Conservation (phyloP, 2,888 invertebrate genomes). For the Amorpha juglandis region DNA sequence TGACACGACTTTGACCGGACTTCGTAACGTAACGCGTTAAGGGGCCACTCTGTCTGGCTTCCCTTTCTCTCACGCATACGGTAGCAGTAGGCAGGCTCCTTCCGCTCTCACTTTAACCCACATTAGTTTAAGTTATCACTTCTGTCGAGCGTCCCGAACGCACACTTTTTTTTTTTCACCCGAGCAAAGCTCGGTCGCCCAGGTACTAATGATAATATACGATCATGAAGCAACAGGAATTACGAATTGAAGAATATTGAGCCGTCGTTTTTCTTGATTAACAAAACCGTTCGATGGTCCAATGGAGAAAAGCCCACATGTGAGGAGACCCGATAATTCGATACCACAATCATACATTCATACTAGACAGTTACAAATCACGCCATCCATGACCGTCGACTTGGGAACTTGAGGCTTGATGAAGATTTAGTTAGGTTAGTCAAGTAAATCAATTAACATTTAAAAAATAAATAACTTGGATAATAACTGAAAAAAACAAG, state of each 20-base stretch:
- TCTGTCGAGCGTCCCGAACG: no score
- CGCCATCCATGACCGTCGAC: slow-evolving; percentile 57
- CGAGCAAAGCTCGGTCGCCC: no score
- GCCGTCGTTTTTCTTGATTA: not conserved
- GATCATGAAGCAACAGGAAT: not conserved
- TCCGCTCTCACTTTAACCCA: no score
- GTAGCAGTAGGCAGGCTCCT: no score
- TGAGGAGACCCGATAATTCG: slow-evolving; percentile 7
- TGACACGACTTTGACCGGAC: no score
- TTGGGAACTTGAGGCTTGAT: slow-evolving; percentile 55
- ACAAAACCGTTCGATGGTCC: not conserved
- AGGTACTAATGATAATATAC: not conserved
- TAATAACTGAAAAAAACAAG: no score
- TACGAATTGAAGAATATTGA: not conserved
- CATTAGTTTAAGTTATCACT: no score
- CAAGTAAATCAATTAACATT: no score
- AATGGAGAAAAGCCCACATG: slow-evolving; percentile 16
- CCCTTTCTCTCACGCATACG: no score
- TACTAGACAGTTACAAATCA: slow-evolving; percentile 55
- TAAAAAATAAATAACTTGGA: not conserved
- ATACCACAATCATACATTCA: slow-evolving; percentile 28
- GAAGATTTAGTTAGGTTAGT: slow-evolving; percentile 35
- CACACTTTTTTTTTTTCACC: no score
- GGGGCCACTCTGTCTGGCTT: no score
- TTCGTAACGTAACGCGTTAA: no score